Evolutionary conservation across 2,888 invertebrate genomes (phyloP).

Genomic region (Platycheirus rosarum): DNA sequence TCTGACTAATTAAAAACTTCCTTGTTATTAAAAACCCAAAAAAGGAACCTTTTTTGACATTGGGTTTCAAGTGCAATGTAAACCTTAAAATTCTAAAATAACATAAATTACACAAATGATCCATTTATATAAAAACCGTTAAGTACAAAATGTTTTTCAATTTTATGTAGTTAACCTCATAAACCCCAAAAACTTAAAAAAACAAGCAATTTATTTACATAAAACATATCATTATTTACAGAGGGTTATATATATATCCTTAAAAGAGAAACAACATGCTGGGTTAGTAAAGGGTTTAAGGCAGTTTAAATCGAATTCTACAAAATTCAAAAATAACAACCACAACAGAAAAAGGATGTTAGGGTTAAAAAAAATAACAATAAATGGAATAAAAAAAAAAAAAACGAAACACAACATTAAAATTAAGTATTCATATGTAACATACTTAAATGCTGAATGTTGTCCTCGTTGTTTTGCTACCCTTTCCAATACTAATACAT

Average conservation of each 20-base stretch:
- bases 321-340: background rate
- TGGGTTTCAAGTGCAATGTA: too few species aligned
- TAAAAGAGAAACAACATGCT: constrained; percentile 4
- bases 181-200: too few species aligned
- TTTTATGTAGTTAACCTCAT: too few species aligned
- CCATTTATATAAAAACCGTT: too few species aligned
- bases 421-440: constrained; percentile 16
- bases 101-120: too few species aligned
- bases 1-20: too few species aligned
- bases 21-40: too few species aligned
- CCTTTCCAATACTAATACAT: constrained; percentile 91
- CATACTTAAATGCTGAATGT: constrained; percentile 86
- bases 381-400: background rate
- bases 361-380: background rate
- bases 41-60: too few species aligned
- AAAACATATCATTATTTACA: background rate
- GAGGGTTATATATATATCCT: background rate
- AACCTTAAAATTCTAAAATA: too few species aligned
- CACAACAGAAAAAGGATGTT: background rate
- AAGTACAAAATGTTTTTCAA: too few species aligned
- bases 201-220: too few species aligned
- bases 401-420: constrained; percentile 28
- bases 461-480: constrained; percentile 85
- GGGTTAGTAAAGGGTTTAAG: background rate
- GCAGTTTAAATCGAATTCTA: background rate